These are phyloP conservation scores for Eulithis prunata DNA, from an alignment of 2,888 invertebrate genomes.

Conservation along the genomic window DNA sequence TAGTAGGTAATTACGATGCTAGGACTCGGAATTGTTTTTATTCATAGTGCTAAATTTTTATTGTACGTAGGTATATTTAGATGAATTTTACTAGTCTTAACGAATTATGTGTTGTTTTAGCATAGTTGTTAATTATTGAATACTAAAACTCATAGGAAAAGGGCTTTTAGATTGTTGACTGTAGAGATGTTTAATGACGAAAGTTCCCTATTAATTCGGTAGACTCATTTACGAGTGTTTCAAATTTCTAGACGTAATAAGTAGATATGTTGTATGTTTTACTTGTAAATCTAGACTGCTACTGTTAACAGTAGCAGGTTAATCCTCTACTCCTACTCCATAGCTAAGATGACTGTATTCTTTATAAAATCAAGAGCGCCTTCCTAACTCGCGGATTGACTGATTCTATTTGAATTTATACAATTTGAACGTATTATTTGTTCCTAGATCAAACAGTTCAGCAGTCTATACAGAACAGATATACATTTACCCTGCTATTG, in stretches of 20 bases:
- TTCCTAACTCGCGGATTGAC: neutral
- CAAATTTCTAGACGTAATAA: slow-evolving; percentile 10
- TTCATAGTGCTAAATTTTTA: slow-evolving; percentile 31
- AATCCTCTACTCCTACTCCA: slow-evolving; percentile 8
- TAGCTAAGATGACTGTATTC: neutral
- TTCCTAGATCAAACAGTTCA: too few species aligned
- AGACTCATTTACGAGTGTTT: slow-evolving; percentile 14
- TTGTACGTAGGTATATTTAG: slow-evolving; percentile 31
- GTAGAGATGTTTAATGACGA: slow-evolving; percentile 11
- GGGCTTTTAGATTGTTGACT: slow-evolving; percentile 21
- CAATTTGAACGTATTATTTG: neutral
- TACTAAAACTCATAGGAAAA: slow-evolving; percentile 11
- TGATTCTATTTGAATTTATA: slow-evolving; percentile 1
- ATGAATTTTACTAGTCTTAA: slow-evolving; percentile 43
- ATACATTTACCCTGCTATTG: too few species aligned
- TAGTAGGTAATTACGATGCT: slow-evolving; percentile 21
- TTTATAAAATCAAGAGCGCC: neutral
- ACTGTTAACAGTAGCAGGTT: slow-evolving; percentile 14
- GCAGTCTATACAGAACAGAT: too few species aligned
- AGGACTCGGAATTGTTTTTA: slow-evolving; percentile 25
- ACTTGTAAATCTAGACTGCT: slow-evolving; percentile 20
- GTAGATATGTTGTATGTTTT: slow-evolving; percentile 6
- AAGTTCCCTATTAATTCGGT: slow-evolving; percentile 14
- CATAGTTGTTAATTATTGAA: slow-evolving; percentile 13
- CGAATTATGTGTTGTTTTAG: slow-evolving; percentile 25